Conservation (phyloP, 2,797 vertebrate genomes). For the Acropternis orthonyx region DNA sequence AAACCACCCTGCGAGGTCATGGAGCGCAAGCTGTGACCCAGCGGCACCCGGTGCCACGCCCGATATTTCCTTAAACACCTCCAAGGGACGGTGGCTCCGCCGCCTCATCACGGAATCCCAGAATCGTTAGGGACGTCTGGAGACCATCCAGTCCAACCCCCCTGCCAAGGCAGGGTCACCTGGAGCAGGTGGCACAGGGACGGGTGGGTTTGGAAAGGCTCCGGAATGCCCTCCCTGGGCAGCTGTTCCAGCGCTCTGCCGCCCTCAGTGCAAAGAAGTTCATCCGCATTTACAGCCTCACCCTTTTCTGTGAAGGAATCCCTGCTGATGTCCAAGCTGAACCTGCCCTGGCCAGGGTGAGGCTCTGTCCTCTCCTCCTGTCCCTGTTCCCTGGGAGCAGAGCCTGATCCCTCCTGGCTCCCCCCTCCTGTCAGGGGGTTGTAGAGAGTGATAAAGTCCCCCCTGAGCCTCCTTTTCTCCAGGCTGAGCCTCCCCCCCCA, state of each 20-base stretch:
- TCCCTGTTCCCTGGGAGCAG: background rate
- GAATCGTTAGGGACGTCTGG: background rate
- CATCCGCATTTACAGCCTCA: background rate
- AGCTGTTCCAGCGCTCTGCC: background rate
- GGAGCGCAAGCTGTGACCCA: too few species aligned
- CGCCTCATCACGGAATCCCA: background rate
- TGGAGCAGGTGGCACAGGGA: background rate
- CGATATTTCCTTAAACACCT: background rate
- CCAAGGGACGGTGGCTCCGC: background rate
- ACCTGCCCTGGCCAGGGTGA: background rate
- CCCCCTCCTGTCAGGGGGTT: background rate
- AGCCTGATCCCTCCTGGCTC: fast-evolving
- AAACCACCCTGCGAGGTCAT: too few species aligned
- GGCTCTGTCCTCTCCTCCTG: background rate
- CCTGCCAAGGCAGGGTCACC: background rate
- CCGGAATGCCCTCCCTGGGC: background rate
- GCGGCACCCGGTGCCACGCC: background rate
- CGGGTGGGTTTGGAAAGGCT: background rate
- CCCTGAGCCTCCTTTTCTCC: too few species aligned
- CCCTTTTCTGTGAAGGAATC: background rate
- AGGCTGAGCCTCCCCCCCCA: background rate
- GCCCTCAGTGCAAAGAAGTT: background rate
- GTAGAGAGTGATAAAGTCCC: fast-evolving
- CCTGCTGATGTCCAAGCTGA: background rate
- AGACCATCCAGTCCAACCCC: background rate